These are phyloP conservation scores for Leptinotarsa tumamoca DNA, from an alignment of 2,888 invertebrate genomes.

Conservation along the genomic window DNA sequence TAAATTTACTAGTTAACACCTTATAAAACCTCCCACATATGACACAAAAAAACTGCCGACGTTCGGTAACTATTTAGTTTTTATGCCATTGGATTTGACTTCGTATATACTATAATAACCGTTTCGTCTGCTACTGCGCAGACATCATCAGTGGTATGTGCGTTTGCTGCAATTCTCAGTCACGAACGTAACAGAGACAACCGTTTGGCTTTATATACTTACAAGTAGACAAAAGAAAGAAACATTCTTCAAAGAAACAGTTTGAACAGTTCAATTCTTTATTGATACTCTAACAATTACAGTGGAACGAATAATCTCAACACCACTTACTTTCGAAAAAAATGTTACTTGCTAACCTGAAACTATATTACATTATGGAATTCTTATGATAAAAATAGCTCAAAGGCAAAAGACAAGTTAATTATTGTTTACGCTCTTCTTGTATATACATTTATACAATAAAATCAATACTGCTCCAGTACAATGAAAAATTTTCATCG, in stretches of 20 bases:
- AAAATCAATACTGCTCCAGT: slow-evolving; percentile 55
- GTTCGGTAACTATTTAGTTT: too few species aligned
- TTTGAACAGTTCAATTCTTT: slow-evolving; percentile 31
- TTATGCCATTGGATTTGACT: too few species aligned
- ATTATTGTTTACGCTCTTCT: slow-evolving; percentile 45
- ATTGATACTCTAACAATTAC: slow-evolving; percentile 54
- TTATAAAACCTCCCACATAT: too few species aligned
- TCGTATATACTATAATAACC: too few species aligned
- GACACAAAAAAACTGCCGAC: too few species aligned
- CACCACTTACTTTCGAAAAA: slow-evolving; percentile 44
- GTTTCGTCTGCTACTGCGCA: too few species aligned
- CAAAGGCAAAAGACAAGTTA: slow-evolving; percentile 44
- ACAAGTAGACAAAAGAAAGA: too few species aligned
- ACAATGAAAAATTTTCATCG: slow-evolving; percentile 19
- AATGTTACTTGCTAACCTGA: slow-evolving; percentile 38
- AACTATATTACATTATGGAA: slow-evolving; percentile 53
- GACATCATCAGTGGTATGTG: too few species aligned
- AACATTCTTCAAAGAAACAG: slow-evolving; percentile 6
- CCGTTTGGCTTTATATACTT: too few species aligned
- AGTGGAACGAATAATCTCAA: slow-evolving; percentile 52
- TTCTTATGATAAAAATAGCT: slow-evolving; percentile 52
- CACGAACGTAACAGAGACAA: too few species aligned
- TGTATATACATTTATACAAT: slow-evolving; percentile 59
- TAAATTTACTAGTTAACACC: too few species aligned
- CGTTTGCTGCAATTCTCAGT: too few species aligned